Conservation (phyloP, 2,888 invertebrate species). For the Steinernema scapterisci region DNA sequence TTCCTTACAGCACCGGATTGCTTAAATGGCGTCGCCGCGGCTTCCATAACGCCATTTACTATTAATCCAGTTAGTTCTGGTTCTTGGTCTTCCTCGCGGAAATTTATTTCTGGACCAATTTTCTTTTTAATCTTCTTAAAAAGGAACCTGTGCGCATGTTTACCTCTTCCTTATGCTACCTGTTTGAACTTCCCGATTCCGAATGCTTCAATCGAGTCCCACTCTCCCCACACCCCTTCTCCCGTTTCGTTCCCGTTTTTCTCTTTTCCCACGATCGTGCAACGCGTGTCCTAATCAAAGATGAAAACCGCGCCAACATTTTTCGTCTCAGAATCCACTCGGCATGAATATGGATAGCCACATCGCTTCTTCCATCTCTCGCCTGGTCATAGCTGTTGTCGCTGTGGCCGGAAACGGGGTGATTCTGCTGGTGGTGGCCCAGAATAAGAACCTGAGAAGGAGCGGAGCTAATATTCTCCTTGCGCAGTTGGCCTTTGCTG, state of each 20-base stretch:
- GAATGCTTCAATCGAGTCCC: too few species aligned
- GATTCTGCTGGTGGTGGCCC: conserved; percentile 1
- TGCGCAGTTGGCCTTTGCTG: conserved; percentile 17
- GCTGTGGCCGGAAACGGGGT: conserved; percentile 1
- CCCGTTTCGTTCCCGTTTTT: background rate
- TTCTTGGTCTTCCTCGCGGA: too few species aligned
- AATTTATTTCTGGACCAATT: too few species aligned
- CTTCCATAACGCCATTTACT: too few species aligned
- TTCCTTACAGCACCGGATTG: too few species aligned
- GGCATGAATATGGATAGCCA: background rate
- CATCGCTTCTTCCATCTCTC: background rate
- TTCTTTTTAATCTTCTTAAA: too few species aligned
- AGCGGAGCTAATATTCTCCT: conserved; percentile 11
- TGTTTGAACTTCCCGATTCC: too few species aligned
- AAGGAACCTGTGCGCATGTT: too few species aligned
- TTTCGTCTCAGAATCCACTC: background rate
- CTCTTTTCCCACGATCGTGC: background rate
- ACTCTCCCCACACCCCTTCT: background rate
- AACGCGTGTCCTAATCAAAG: background rate
- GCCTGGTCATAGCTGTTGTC: background rate
- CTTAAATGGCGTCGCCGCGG: too few species aligned
- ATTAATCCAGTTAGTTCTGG: too few species aligned
- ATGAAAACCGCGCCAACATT: background rate
- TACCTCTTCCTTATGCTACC: too few species aligned
- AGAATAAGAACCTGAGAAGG: background rate